Evolutionary conservation across 2,888 invertebrate species (phyloP).

Genomic region (Beris chalybata): DNA sequence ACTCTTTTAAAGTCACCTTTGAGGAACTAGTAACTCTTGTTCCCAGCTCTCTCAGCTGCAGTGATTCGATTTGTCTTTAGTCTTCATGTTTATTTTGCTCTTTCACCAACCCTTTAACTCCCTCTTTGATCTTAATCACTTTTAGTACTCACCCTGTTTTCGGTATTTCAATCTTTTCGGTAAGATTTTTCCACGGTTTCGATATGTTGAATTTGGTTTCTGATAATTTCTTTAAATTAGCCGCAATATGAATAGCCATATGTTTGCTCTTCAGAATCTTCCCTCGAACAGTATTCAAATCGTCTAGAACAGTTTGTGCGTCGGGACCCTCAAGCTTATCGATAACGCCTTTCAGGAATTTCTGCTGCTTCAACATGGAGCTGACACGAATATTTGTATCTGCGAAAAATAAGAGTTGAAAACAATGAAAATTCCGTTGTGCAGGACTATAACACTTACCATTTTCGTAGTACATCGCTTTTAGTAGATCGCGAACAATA

Average conservation of each 20-base stretch:
- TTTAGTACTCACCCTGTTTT: slow-evolving; percentile 4
- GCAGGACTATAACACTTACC: slow-evolving; percentile 51
- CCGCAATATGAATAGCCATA: slow-evolving; percentile 71
- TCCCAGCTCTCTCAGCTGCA: too few species aligned
- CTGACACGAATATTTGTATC: slow-evolving; percentile 73
- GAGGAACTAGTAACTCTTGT: too few species aligned
- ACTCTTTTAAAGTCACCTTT: too few species aligned
- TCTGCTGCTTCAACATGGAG: slow-evolving; percentile 75
- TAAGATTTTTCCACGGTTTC: slow-evolving; percentile 60
- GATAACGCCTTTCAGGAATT: slow-evolving; percentile 71
- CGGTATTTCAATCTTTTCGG: neutral
- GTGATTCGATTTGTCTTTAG: too few species aligned
- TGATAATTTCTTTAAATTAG: slow-evolving; percentile 59
- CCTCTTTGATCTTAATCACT: too few species aligned
- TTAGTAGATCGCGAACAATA: slow-evolving; percentile 66
- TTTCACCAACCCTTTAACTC: too few species aligned
- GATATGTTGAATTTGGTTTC: slow-evolving; percentile 42
- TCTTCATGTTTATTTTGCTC: too few species aligned
- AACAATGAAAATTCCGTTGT: too few species aligned
- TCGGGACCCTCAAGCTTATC: slow-evolving; percentile 62
- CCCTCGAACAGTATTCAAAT: slow-evolving; percentile 63
- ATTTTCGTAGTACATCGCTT: slow-evolving; percentile 62
- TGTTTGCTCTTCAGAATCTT: slow-evolving; percentile 64
- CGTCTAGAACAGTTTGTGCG: slow-evolving; percentile 57
- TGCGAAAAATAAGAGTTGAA: slow-evolving; percentile 45